phyloP scores from a whole-genome alignment of 2,113 vertebrate genomes.

The Garra rufa region DNA sequence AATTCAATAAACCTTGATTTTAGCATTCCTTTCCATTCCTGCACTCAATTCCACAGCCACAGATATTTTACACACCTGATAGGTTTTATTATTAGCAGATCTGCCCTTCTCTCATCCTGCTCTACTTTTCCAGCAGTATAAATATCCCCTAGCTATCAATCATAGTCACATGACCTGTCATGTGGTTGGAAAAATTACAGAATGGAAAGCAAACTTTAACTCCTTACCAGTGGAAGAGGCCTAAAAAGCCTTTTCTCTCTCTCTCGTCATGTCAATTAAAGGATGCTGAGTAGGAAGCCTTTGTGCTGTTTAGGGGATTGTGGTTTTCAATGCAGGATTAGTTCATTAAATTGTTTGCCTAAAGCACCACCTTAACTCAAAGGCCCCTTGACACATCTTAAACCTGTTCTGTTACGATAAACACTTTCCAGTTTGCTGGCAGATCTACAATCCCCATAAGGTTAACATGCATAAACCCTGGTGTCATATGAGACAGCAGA shows the following conservation, averaged over 20 bases:
- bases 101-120: constrained; percentile 32
- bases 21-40: background rate
- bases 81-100: constrained; percentile 33
- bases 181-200: constrained; percentile 12
- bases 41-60: background rate
- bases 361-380: constrained; percentile 2
- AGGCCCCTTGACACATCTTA: constrained; percentile 19
- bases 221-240: background rate
- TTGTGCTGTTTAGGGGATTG: constrained; percentile 1
- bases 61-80: constrained; percentile 26
- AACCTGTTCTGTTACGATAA: background rate
- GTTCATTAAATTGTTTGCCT: constrained; percentile 16
- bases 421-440: background rate
- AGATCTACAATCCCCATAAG: constrained; percentile 18
- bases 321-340: constrained; percentile 15
- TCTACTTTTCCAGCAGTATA: constrained; percentile 42
- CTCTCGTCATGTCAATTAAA: background rate
- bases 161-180: constrained; percentile 36
- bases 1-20: constrained; percentile 17
- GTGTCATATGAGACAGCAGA: background rate
- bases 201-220: constrained; percentile 20
- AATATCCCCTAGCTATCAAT: constrained; percentile 36
- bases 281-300: constrained; percentile 10
- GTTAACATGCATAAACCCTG: background rate
- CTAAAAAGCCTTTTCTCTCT: background rate